These are phyloP conservation scores for Caenorhabditis tropicalis DNA, from an alignment of 1,140 invertebrate species.

Conservation along the genomic window DNA sequence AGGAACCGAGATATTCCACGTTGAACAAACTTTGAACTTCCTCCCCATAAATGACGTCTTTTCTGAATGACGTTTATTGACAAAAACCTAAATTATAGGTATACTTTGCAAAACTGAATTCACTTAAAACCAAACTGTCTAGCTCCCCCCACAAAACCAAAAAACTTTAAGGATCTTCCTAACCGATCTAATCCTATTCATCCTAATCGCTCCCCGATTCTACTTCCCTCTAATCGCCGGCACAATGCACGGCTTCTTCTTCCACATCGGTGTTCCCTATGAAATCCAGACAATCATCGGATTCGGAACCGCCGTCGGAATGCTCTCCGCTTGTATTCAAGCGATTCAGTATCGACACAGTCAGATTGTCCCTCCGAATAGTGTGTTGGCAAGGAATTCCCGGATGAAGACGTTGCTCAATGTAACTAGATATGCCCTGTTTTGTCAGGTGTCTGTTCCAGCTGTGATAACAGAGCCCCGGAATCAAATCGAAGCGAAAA, in stretches of 20 bases:
- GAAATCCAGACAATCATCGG: background rate
- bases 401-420: background rate
- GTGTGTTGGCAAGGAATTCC: constrained; percentile 6
- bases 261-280: constrained; percentile 10
- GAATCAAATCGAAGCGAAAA: background rate
- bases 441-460: constrained; percentile 7
- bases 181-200: background rate
- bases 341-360: constrained; percentile 3
- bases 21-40: too few relatives aligned
- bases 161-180: constrained; percentile 7
- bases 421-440: background rate
- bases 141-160: background rate
- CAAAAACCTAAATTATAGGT: too few relatives aligned
- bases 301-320: constrained; percentile 10
- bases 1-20: too few relatives aligned
- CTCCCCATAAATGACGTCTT: too few relatives aligned
- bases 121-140: background rate
- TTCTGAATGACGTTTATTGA: too few relatives aligned
- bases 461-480: background rate
- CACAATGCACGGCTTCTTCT: constrained; percentile 13
- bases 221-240: constrained; percentile 15
- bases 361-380: background rate
- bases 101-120: background rate
- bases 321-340: constrained; percentile 1
- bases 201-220: constrained; percentile 13